Conservation (phyloP, 2,113 vertebrate genomes). For the Larimichthys crocea region DNA sequence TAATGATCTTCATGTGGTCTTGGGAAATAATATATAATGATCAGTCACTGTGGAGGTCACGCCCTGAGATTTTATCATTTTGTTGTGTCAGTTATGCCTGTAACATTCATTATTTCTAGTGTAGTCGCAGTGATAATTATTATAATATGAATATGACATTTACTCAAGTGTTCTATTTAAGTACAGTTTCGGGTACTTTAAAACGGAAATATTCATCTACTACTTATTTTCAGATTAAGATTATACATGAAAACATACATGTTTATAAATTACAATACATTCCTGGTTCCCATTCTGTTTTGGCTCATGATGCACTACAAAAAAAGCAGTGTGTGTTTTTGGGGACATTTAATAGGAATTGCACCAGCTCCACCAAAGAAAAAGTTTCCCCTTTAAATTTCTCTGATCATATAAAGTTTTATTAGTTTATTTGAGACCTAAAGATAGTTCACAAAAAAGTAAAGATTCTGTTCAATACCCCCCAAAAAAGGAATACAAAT, state of each 20-base stretch:
- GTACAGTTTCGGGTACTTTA: background rate
- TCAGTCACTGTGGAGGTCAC: background rate
- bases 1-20: background rate
- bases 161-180: background rate
- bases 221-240: background rate
- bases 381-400: background rate
- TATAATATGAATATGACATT: background rate
- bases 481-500: background rate
- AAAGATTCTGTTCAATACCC: background rate
- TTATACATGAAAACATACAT: background rate
- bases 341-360: no score
- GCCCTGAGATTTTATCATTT: background rate
- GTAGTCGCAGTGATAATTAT: background rate
- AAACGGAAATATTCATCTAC: background rate
- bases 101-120: background rate
- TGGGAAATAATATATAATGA: slow-evolving; percentile 1
- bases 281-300: background rate
- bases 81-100: background rate
- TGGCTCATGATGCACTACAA: accelerated
- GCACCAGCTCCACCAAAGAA: background rate
- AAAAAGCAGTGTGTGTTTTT: background rate
- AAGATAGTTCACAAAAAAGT: background rate
- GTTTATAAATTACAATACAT: background rate
- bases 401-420: background rate
- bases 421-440: background rate